Conservation (phyloP, 2,797 vertebrate genomes). For the Naso thynnoides region DNA sequence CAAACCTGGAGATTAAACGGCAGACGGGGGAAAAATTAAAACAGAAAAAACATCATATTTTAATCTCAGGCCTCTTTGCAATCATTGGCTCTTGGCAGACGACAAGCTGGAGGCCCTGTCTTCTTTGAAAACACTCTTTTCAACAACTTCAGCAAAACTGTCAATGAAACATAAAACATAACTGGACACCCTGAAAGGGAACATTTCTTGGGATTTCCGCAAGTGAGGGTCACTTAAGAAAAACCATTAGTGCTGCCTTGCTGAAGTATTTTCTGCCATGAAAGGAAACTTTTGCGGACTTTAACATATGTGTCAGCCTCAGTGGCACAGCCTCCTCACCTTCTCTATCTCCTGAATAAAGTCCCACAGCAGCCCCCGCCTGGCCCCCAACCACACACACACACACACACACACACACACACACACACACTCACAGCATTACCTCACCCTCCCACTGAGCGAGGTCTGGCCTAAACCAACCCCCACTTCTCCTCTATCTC, state of each 20-base stretch:
- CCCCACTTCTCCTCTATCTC: conserved; percentile 39
- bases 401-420: conserved; percentile 40
- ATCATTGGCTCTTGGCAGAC: conserved; percentile 46
- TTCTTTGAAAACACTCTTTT: conserved; percentile 49
- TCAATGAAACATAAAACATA: conserved; percentile 53
- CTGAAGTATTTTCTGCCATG: conserved; percentile 17
- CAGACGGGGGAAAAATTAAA: conserved; percentile 41
- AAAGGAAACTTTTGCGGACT: conserved; percentile 63
- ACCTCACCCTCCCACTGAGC: conserved; percentile 63
- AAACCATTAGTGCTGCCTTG: conserved; percentile 14
- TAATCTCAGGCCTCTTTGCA: conserved; percentile 48
- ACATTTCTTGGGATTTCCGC: conserved; percentile 28
- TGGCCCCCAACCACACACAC: conserved; percentile 37
- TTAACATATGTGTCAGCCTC: conserved; percentile 65
- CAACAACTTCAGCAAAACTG: conserved; percentile 59
- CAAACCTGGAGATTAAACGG: conserved; percentile 36
- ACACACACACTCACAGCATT: conserved; percentile 54
- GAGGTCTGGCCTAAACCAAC: conserved; percentile 36
- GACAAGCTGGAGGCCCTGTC: conserved; percentile 29
- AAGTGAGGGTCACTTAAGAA: conserved; percentile 37
- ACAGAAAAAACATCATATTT: conserved; percentile 41
- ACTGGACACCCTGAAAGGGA: conserved; percentile 26
- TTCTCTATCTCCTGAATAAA: conserved; percentile 88
- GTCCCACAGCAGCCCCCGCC: conserved; percentile 58
- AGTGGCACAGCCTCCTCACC: conserved; percentile 87